Conservation (phyloP, 2,113 vertebrate species). For the Lycaon pictus region DNA sequence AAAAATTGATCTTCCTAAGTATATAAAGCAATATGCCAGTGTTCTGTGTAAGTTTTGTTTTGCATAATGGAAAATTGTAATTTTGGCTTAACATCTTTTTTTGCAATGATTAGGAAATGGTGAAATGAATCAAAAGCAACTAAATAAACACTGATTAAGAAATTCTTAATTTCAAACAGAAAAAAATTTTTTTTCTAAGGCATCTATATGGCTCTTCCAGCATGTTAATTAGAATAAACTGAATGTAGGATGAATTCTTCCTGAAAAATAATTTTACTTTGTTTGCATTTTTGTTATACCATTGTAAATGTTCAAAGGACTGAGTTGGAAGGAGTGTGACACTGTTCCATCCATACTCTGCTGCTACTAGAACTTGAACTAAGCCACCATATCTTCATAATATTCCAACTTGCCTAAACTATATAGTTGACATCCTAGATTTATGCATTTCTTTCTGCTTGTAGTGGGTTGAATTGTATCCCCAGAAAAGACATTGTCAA, state of each 20-base stretch:
- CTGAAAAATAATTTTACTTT: background rate
- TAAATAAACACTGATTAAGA: constrained; percentile 48
- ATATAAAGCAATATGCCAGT: background rate
- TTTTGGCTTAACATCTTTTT: constrained; percentile 2
- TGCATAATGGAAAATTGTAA: constrained; percentile 26
- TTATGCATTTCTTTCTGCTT: background rate
- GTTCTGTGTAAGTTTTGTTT: constrained; percentile 35
- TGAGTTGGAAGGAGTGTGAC: background rate
- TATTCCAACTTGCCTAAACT: background rate
- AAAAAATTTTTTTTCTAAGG: background rate
- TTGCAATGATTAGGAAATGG: constrained; percentile 2
- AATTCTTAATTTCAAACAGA: background rate
- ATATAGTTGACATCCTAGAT: background rate
- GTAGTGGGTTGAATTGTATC: background rate
- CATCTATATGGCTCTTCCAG: background rate
- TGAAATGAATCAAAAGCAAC: background rate
- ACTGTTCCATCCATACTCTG: background rate
- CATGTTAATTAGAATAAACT: background rate
- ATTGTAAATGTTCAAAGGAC: background rate
- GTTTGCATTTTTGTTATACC: background rate
- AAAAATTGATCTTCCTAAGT: constrained; percentile 10
- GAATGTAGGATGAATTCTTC: background rate
- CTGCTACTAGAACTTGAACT: background rate
- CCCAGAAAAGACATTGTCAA: background rate
- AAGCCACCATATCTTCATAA: background rate